Evolutionary conservation across 2,113 vertebrate species (phyloP).

Genomic region (chimpanzee (Pan troglodytes)): DNA sequence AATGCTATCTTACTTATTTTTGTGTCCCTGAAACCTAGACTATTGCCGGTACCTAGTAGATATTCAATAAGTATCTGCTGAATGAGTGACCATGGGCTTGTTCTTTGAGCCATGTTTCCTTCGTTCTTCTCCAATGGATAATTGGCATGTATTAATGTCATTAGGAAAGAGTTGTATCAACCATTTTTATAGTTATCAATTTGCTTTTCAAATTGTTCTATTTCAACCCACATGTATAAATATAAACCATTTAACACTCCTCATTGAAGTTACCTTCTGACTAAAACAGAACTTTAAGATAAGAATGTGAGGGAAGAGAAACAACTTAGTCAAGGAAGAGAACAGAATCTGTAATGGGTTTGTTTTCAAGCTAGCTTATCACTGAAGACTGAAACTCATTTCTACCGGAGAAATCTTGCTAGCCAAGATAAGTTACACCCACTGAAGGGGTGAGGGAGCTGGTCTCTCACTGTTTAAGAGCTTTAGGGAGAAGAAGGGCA

Average conservation of each 20-base stretch:
- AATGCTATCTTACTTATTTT: not conserved
- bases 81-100: not conserved
- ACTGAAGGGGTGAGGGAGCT: not conserved
- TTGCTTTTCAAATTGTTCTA: not conserved
- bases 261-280: not conserved
- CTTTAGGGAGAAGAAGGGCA: not conserved
- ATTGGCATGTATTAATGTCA: not conserved
- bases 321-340: not conserved
- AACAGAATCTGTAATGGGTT: not conserved
- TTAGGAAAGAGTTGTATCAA: not conserved
- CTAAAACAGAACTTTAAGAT: not conserved
- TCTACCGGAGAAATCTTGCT: not conserved
- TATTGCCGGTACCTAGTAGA: not conserved
- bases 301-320: not conserved
- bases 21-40: not conserved
- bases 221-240: not conserved
- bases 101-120: not conserved
- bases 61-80: not conserved
- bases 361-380: not conserved
- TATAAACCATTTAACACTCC: not conserved
- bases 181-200: not conserved
- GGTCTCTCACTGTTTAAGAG: not conserved
- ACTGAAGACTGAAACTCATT: not conserved
- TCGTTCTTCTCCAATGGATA: not conserved
- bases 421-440: not conserved